Percentiles rank a stretch among this genome's conserved stretches.
Evolutionary conservation across 2,113 vertebrate genomes (phyloP).

Genomic region (Marcusenius ussheri): DNA sequence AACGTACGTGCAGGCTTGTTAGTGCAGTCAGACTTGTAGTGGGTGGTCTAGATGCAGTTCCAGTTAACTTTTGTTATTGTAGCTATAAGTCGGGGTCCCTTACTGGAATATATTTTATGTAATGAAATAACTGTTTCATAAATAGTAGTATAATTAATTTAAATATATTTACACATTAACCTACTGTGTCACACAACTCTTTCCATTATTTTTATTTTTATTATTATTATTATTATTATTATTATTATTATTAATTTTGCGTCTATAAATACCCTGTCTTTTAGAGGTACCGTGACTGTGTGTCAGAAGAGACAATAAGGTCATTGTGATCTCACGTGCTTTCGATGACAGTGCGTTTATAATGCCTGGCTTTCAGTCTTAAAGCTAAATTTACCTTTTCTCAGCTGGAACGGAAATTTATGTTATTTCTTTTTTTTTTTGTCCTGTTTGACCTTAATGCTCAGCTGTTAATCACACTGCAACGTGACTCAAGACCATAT

Average conservation of each 20-base stretch:
- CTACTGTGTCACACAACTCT: not conserved
- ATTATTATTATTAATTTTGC: not conserved
- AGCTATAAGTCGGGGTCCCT: not conserved
- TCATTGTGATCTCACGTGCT: not conserved
- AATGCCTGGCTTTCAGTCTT: not conserved
- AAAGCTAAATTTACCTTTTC: not conserved
- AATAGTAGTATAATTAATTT: not conserved
- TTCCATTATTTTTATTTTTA: not conserved
- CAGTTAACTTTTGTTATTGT: not conserved
- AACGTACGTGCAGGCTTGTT: not conserved
- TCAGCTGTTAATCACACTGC: not conserved
- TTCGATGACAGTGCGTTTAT: not conserved
- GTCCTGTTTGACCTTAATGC: not conserved
- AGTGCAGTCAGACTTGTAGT: not conserved
- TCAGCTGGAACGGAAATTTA: not conserved
- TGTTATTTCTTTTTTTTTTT: not conserved
- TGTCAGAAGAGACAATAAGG: not conserved
- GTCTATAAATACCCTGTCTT: not conserved
- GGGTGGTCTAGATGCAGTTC: not conserved
- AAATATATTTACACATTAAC: not conserved
- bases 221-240: not conserved
- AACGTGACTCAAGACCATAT: not conserved
- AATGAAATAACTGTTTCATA: not conserved
- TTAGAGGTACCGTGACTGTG: not conserved
- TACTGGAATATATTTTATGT: not conserved